Evolutionary conservation across 2,888 invertebrate genomes (phyloP).

Genomic region (Brenthis ino): DNA sequence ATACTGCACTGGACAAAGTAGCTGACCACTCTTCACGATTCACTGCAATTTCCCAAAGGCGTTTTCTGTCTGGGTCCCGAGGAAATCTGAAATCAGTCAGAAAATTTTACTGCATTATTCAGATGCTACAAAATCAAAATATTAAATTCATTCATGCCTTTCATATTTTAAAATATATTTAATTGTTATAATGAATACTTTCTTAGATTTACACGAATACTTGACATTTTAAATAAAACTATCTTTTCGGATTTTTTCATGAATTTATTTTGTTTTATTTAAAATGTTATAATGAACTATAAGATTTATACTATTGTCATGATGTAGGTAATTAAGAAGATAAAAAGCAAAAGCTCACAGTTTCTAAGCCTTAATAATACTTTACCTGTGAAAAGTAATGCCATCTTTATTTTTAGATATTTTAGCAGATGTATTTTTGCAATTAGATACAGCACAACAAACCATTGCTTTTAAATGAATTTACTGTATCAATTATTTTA

Average conservation of each 20-base stretch:
- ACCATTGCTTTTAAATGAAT: slow-evolving; percentile 53
- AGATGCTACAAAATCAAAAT: too few species aligned
- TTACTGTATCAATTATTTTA: too few species aligned
- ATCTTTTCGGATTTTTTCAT: too few species aligned
- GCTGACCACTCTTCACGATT: slow-evolving; percentile 63
- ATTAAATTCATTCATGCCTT: too few species aligned
- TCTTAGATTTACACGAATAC: too few species aligned
- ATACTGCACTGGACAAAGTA: slow-evolving; percentile 64
- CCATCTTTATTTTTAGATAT: slow-evolving; percentile 68
- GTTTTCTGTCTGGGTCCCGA: slow-evolving; percentile 55
- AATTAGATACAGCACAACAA: slow-evolving; percentile 62
- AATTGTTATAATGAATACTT: too few species aligned
- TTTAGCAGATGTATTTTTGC: slow-evolving; percentile 66
- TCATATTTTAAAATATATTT: too few species aligned
- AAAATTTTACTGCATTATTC: background rate
- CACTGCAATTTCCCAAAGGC: slow-evolving; percentile 67
- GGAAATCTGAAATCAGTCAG: slow-evolving; percentile 58
- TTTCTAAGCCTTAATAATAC: background rate
- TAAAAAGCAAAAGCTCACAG: background rate
- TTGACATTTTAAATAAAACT: too few species aligned
- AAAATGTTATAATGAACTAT: too few species aligned
- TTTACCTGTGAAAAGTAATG: slow-evolving; percentile 69
- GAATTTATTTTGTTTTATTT: too few species aligned
- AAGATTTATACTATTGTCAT: too few species aligned
- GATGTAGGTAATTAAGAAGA: background rate